Conservation (phyloP, 1,140 invertebrate species). For the Saccostrea glomerata region DNA sequence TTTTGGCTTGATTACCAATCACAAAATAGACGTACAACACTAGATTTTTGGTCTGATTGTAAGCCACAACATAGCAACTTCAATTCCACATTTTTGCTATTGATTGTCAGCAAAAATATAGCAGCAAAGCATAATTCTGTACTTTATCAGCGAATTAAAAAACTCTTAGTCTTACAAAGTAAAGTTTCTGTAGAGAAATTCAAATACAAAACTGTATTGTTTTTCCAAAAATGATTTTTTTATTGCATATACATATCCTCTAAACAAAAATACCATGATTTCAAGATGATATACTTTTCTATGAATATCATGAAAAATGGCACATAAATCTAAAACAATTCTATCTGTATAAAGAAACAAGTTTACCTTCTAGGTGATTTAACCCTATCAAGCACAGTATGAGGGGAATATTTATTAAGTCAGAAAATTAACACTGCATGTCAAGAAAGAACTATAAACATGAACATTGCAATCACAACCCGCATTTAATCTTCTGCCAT, state of each 20-base stretch:
- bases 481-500: background rate
- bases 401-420: background rate
- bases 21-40: too few relatives aligned
- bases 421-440: background rate
- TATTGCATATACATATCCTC: conserved; percentile 38
- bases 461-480: background rate
- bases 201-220: background rate
- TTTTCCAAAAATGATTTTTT: conserved; percentile 8
- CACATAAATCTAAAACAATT: conserved; percentile 19
- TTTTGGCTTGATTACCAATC: too few relatives aligned
- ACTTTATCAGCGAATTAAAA: too few relatives aligned
- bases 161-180: too few relatives aligned
- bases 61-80: too few relatives aligned
- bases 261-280: conserved; percentile 31
- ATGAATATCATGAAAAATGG: conserved; percentile 29
- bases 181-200: background rate
- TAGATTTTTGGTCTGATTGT: too few relatives aligned
- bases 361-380: background rate
- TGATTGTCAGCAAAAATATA: too few relatives aligned
- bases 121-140: too few relatives aligned
- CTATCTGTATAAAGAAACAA: background rate
- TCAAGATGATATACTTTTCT: conserved; percentile 11
- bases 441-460: background rate
- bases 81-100: too few relatives aligned
- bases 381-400: background rate